Evolutionary conservation across 2,888 invertebrate genomes (phyloP), one percentile per base, ranked within the genome.

Genomic region (Clanis bilineata): DNA sequence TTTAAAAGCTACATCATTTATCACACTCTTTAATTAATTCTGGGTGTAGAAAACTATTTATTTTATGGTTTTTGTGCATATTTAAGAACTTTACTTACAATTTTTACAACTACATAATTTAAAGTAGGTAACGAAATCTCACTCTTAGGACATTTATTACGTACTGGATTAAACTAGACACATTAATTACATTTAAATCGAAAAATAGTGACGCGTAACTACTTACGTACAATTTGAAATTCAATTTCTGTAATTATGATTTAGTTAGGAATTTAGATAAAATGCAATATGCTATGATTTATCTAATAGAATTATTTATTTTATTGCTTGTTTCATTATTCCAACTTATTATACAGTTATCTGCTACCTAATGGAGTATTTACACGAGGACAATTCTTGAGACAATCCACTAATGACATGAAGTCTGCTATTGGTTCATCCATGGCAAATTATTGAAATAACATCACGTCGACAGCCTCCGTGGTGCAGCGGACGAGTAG

Each of bases 1-100:
- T 68, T 70, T 74, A 76, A 70, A 72, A 72, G 69, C 73, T 79
- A 79, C 63, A 74, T 75, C 1, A 12, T 12, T 36, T 82, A 82
- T 83, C 81, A 83, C 82, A 78, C 77, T 74, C 79, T 70, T 71
- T 74, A 66, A 68, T 62, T 73, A 65, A 57, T 57, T 51, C 18
- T 28, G 51, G 32, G 51, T 54, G 58, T 63, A 63, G 61, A 62
- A 60, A 62, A 61, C 55, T 36, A 64, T 62, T 47, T 60, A 57
- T 25, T 47, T 59, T 62, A 60, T 64, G 62, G 62, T 62, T 21
- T 58, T 51, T 28, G 51, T 51, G 51, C 51, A 47, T 47, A 44
- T 44, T 44, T 15, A 51, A 45, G 47, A 51, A 28, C 28, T n/a
- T 28, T 25, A 28, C 47, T 51, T 51, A 51, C 6, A 41, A 18